Percentiles rank a stretch among this genome's conserved stretches.
These are phyloP conservation scores for Lutjanus campechanus DNA, from an alignment of 2,797 vertebrate genomes.

Conservation along the genomic window DNA sequence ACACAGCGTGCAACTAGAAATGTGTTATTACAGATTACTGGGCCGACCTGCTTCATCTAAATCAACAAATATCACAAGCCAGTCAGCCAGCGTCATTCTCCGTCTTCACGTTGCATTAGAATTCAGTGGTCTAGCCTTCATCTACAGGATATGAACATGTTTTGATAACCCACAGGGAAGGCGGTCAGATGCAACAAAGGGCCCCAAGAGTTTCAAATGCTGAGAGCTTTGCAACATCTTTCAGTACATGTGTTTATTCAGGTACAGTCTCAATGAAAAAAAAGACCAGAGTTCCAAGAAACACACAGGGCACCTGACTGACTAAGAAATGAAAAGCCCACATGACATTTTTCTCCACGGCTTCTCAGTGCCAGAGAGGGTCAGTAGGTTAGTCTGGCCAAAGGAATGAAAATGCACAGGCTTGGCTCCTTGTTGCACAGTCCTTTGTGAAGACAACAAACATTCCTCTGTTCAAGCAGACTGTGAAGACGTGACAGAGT, in stretches of 20 bases:
- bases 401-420: constrained; percentile 4
- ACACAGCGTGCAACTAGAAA: neutral
- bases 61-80: neutral
- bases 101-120: neutral
- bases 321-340: neutral
- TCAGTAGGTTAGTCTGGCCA: neutral
- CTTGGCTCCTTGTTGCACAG: neutral
- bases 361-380: neutral
- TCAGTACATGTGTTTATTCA: neutral
- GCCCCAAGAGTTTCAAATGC: neutral
- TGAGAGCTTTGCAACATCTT: neutral
- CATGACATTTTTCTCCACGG: neutral
- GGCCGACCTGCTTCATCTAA: neutral
- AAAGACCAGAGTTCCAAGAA: neutral
- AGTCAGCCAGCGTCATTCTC: rapidly evolving
- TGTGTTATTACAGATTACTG: constrained; percentile 16
- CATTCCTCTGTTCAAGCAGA: constrained; percentile 10
- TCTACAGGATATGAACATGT: constrained; percentile 1
- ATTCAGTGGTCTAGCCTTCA: neutral
- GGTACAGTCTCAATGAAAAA: neutral
- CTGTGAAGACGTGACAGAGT: neutral
- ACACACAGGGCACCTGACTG: neutral
- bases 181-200: neutral
- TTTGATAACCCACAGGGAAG: constrained; percentile 7
- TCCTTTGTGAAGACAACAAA: neutral